A percentile compares a stretch with the other conserved stretches of the same genome.
Conservation (phyloP, 2,797 vertebrate species). For the Mus minutoides region DNA sequence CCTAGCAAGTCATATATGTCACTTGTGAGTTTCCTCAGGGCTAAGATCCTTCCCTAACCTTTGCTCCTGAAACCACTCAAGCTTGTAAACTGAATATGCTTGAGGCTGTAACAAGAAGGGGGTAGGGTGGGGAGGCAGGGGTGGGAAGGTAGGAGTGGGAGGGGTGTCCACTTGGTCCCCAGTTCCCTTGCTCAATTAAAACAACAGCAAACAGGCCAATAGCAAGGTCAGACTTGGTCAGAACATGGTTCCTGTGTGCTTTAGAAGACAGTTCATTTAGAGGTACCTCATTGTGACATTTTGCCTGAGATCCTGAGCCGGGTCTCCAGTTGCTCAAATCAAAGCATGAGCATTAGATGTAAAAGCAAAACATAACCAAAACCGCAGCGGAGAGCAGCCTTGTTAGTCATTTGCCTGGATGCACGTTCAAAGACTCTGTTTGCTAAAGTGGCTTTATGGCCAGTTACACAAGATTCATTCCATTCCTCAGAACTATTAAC, state of each 20-base stretch:
- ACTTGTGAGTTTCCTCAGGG: neutral
- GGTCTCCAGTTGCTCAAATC: neutral
- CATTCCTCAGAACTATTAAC: neutral
- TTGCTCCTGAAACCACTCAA: neutral
- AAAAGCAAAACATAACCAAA: neutral
- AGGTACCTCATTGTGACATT: neutral
- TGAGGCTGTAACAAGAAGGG: neutral
- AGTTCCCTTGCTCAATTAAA: constrained; percentile 7
- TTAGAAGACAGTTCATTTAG: neutral
- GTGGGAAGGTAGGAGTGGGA: neutral
- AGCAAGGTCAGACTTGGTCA: neutral
- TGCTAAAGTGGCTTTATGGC: neutral
- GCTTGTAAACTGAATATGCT: neutral
- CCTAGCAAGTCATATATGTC: neutral
- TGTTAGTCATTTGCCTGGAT: constrained; percentile 3
- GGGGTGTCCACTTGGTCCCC: neutral
- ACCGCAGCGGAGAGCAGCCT: neutral
- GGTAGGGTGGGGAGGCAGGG: neutral
- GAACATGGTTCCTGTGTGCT: neutral
- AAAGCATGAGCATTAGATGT: neutral
- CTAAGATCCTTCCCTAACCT: neutral
- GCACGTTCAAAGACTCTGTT: neutral
- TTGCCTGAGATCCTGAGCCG: neutral
- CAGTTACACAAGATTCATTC: neutral
- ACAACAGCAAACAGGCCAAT: neutral